Conservation (phyloP, 92 coral and sea anemone species). For the Parazoanthus darwini region DNA sequence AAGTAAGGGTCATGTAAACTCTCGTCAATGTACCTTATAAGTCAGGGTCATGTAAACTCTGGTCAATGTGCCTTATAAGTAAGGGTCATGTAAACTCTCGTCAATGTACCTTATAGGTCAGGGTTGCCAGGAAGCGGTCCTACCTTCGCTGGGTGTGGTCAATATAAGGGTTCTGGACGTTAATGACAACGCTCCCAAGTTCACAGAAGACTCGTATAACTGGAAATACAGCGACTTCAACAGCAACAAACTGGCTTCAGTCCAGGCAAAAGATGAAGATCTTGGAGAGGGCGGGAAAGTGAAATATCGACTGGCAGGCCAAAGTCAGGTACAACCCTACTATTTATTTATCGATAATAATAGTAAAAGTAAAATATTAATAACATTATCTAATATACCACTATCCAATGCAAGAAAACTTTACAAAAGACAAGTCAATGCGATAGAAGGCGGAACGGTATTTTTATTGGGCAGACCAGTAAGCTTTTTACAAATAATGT, state of each 20-base stretch:
- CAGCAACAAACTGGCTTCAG: conserved; percentile 55
- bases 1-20: no score
- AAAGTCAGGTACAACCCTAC: conserved; percentile 63
- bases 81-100: neutral
- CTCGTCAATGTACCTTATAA: no score
- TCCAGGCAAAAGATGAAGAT: conserved; percentile 81
- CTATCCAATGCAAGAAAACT: no score
- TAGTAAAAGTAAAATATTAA: neutral
- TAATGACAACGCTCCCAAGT: conserved; percentile 90
- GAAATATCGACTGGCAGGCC: conserved; percentile 72
- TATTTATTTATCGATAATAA: neutral
- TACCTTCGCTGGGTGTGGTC: conserved; percentile 73
- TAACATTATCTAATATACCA: no score
- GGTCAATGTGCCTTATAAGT: no score
- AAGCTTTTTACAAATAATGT: no score
- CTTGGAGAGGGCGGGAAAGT: conserved; percentile 78
- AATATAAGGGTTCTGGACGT: conserved; percentile 73
- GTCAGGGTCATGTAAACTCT: no score
- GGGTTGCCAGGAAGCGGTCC: conserved; percentile 49
- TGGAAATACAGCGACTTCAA: conserved; percentile 55
- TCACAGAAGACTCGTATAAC: conserved; percentile 48
- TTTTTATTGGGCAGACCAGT: no score
- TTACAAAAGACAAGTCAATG: no score
- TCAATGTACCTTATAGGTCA: conserved; percentile 45
- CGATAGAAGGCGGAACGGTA: no score